These are phyloP conservation scores for Rhodinocichla rosea DNA, from an alignment of 2,113 vertebrate genomes.

Conservation along the genomic window DNA sequence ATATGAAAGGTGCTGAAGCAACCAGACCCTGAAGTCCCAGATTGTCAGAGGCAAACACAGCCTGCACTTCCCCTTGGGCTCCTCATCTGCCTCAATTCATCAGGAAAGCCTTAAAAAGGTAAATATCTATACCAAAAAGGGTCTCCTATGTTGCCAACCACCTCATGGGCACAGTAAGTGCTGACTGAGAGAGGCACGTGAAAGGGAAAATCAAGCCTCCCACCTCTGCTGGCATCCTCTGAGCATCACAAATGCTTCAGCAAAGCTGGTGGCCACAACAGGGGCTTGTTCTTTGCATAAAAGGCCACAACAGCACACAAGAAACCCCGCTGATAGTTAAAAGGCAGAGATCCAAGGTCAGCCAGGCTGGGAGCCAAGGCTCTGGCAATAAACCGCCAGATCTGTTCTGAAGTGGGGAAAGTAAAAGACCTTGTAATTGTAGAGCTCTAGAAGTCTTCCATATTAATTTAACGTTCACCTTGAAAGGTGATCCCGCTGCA, in stretches of 20 bases:
- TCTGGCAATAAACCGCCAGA: constrained; percentile 1
- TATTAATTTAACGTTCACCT: neutral
- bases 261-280: neutral
- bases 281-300: constrained; percentile 19
- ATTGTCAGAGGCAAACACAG: fast-evolving
- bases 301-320: constrained; percentile 10
- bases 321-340: constrained; percentile 18
- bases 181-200: fast-evolving
- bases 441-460: neutral
- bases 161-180: fast-evolving
- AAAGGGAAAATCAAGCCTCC: neutral
- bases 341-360: constrained; percentile 38
- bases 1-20: fast-evolving
- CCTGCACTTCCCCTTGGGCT: fast-evolving
- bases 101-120: neutral
- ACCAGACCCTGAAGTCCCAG: neutral
- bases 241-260: neutral
- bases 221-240: neutral
- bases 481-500: neutral
- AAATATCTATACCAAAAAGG: neutral
- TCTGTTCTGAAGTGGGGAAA: neutral
- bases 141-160: neutral
- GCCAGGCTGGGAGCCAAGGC: constrained; percentile 29
- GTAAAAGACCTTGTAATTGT: constrained; percentile 32
- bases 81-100: neutral